A percentile compares a stretch with the other conserved stretches of the same genome.
phyloP scores from a whole-genome alignment of 1,140 invertebrate species.

The Papilio glaucus region DNA sequence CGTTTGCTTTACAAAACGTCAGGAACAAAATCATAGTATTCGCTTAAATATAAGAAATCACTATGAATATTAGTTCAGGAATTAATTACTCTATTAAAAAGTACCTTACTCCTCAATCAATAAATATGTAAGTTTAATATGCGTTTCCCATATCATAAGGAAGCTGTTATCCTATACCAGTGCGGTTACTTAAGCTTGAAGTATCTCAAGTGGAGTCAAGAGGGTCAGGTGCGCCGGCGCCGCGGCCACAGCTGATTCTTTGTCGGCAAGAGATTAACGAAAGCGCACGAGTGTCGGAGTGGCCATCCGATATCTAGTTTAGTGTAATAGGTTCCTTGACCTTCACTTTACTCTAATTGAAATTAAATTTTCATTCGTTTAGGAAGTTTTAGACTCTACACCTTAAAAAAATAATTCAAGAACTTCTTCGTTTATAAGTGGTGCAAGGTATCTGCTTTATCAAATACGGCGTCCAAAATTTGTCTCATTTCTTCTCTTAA shows the following conservation, averaged over 20 bases:
- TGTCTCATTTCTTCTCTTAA: too few relatives aligned
- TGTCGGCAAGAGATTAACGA: constrained; percentile 47
- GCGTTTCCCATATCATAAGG: constrained; percentile 10
- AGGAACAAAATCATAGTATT: too few relatives aligned
- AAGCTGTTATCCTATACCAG: constrained; percentile 26
- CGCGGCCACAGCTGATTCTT: constrained; percentile 41
- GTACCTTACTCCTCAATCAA: not conserved
- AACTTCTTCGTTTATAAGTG: not conserved
- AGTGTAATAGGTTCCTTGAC: constrained; percentile 24
- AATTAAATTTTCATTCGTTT: not conserved
- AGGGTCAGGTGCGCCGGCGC: constrained; percentile 50
- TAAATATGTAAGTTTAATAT: not conserved
- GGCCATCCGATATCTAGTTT: constrained; percentile 35
- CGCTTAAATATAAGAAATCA: too few relatives aligned
- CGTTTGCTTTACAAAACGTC: too few relatives aligned
- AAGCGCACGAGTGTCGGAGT: constrained; percentile 39
- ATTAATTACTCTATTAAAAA: not conserved
- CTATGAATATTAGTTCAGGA: not conserved
- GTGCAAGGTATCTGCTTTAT: too few relatives aligned
- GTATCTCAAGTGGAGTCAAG: constrained; percentile 51
- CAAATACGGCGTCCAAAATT: too few relatives aligned
- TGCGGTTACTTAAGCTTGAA: constrained; percentile 37
- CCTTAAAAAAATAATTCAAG: not conserved
- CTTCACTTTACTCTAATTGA: not conserved
- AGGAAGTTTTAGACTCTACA: not conserved